Conservation (phyloP, 2,888 invertebrate genomes). For the Stomorhina lunata region DNA sequence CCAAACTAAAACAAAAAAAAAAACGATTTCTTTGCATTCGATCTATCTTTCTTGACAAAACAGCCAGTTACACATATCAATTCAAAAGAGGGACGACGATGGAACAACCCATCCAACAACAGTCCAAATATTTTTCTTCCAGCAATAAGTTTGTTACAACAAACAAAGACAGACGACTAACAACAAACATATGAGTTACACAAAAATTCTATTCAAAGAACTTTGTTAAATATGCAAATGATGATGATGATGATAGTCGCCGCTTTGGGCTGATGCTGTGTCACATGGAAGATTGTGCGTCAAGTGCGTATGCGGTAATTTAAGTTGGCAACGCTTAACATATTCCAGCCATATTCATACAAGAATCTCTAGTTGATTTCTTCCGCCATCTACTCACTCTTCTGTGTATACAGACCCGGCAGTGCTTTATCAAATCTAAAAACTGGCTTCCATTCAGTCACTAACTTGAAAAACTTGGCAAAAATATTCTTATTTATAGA, state of each 20-base stretch:
- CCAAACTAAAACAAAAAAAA: background rate
- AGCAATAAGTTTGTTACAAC: slow-evolving; percentile 33
- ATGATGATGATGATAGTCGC: slow-evolving; percentile 12
- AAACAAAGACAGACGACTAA: slow-evolving; percentile 5
- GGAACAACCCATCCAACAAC: slow-evolving; percentile 2
- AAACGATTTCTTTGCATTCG: background rate
- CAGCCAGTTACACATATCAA: slow-evolving; percentile 17
- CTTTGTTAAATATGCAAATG: slow-evolving; percentile 28
- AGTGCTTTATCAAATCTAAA: background rate
- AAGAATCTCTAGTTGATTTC: slow-evolving; percentile 16
- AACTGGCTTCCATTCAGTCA: slow-evolving; percentile 31
- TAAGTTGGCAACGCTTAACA: slow-evolving; percentile 56
- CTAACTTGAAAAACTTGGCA: slow-evolving; percentile 48
- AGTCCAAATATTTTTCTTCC: slow-evolving; percentile 49
- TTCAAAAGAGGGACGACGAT: background rate
- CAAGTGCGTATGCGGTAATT: slow-evolving; percentile 63
- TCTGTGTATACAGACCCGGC: slow-evolving; percentile 12
- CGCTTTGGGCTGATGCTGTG: slow-evolving; percentile 40
- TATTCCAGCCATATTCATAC: slow-evolving; percentile 5
- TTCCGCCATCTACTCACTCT: background rate
- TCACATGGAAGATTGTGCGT: slow-evolving; percentile 56
- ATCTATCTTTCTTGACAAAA: background rate
- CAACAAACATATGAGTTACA: background rate
- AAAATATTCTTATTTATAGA: slow-evolving; percentile 59
- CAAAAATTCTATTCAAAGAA: background rate